These are phyloP conservation scores for Phymanthus crucifer DNA, from an alignment of 92 coral and sea anemone genomes.

Conservation along the genomic window DNA sequence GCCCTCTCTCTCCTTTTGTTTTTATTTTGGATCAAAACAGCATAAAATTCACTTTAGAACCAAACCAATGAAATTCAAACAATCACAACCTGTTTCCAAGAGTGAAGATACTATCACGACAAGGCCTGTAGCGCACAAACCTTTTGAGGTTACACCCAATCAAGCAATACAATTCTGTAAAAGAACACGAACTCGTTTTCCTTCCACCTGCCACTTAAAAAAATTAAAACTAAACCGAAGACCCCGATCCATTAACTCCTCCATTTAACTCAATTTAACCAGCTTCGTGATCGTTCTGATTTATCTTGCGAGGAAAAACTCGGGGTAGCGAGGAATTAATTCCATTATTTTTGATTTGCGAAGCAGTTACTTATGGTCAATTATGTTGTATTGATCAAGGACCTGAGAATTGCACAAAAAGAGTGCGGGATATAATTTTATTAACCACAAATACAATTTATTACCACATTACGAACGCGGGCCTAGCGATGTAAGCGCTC, in stretches of 20 bases:
- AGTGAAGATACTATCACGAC: background rate
- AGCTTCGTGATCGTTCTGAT: background rate
- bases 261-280: background rate
- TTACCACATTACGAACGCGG: background rate
- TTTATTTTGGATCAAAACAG: background rate
- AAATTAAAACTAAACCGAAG: background rate
- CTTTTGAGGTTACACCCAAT: conserved; percentile 1
- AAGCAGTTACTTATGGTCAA: background rate
- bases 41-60: background rate
- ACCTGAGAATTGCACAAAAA: background rate
- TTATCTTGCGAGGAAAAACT: background rate
- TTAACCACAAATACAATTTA: background rate
- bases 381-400: background rate
- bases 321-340: background rate
- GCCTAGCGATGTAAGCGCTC: no score
- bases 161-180: background rate
- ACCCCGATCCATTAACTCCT: background rate
- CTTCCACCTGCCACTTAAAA: background rate
- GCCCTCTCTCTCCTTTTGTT: background rate
- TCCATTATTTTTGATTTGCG: background rate
- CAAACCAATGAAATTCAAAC: background rate
- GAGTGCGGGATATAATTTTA: background rate
- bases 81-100: no score
- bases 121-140: background rate
- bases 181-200: background rate